phyloP scores from a whole-genome alignment of 30 jellyfish, hydroid and myxozoan species.

The Sanderia malayensis region DNA sequence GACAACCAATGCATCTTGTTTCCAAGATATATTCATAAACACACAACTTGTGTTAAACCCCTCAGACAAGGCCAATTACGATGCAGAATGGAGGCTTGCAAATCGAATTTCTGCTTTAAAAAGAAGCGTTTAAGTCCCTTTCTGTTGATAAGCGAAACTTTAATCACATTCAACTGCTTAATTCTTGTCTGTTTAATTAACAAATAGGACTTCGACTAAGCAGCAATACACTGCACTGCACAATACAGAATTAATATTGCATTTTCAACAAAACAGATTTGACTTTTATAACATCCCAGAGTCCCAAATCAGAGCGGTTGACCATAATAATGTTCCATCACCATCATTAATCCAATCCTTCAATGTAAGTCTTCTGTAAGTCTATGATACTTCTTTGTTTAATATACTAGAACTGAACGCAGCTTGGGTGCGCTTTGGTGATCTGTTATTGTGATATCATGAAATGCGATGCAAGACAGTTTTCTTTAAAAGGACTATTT shows the following conservation, averaged over 20 bases:
- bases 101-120: neutral
- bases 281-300: neutral
- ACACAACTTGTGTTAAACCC: neutral
- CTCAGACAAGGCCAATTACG: neutral
- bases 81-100: neutral
- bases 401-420: too few species aligned
- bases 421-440: too few species aligned
- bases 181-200: neutral
- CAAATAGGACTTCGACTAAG: neutral
- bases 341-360: too few species aligned
- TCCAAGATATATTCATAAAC: too few species aligned
- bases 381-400: too few species aligned
- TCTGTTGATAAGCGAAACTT: neutral
- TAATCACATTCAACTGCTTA: neutral
- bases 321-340: neutral
- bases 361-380: too few species aligned
- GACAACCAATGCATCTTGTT: too few species aligned
- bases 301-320: neutral
- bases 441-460: too few species aligned
- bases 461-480: too few species aligned
- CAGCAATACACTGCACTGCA: too few species aligned
- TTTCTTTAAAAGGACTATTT: too few species aligned
- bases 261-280: neutral
- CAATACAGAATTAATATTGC: too few species aligned
- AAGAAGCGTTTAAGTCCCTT: neutral